Percentiles rank a stretch among this genome's conserved stretches.
phyloP scores from a whole-genome alignment of 1,140 invertebrate species.

The honey bee (Apis mellifera) region Amel_HAv3.1 CM009945.2:8310001-8310500 shows the following conservation, averaged over 20 bases:
- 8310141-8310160: slow-evolving; percentile 99
- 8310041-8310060: background rate
- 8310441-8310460: slow-evolving; percentile 87
- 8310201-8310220: slow-evolving; percentile 82
- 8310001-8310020: background rate
- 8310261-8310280: background rate
- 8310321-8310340: slow-evolving; percentile 89
- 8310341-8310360: slow-evolving; percentile 96
- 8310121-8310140: slow-evolving; percentile 99
- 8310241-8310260: slow-evolving; percentile 86
- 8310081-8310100: slow-evolving; percentile 99
- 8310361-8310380: slow-evolving; percentile 95
- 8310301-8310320: background rate
- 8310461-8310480: slow-evolving; percentile 89
- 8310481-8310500: slow-evolving; percentile 91
- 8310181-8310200: slow-evolving; percentile 98
- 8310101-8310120: slow-evolving; percentile 99
- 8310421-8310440: slow-evolving; percentile 91
- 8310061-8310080: slow-evolving; percentile 92
- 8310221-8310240: slow-evolving; percentile 77
- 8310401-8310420: slow-evolving; percentile 91
- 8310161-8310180: slow-evolving; percentile 99
- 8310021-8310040: background rate
- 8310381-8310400: slow-evolving; percentile 84
- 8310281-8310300: background rate